These are phyloP conservation scores for Rhinogobio ventralis DNA, from an alignment of 2,797 vertebrate species.

Conservation along the genomic window DNA sequence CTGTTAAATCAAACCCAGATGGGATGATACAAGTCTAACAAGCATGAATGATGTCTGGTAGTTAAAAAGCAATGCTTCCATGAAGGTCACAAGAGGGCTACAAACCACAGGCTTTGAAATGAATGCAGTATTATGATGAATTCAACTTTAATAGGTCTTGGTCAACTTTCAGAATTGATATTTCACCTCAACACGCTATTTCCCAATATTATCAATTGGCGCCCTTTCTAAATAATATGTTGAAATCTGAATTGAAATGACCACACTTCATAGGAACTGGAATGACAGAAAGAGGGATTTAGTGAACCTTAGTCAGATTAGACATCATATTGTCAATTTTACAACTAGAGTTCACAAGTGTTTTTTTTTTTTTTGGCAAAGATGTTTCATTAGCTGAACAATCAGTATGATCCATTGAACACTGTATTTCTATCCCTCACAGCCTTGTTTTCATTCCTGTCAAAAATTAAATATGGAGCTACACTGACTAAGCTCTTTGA, in stretches of 20 bases:
- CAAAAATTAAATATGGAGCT: not conserved
- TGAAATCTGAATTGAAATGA: not conserved
- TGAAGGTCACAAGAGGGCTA: not conserved
- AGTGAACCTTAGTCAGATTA: not conserved
- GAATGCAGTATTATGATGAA: not conserved
- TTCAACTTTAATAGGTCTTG: not conserved
- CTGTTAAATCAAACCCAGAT: slow-evolving; percentile 5
- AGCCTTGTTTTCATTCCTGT: not conserved
- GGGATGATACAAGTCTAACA: not conserved
- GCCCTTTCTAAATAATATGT: not conserved
- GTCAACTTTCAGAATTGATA: not conserved
- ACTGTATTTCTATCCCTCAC: not conserved
- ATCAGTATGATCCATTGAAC: not conserved
- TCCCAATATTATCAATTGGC: not conserved
- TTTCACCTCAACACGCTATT: not conserved
- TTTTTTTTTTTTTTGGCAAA: not conserved
- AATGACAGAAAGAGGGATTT: not conserved
- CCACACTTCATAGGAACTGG: not conserved
- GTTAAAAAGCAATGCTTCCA: not conserved
- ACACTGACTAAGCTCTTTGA: not conserved
- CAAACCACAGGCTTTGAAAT: slow-evolving; percentile 1
- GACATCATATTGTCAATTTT: not conserved
- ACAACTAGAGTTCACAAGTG: not conserved
- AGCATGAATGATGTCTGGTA: slow-evolving; percentile 8
- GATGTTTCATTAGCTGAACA: not conserved